Conservation (phyloP, 1,140 invertebrate species). For the Heterodera carotae region DNA sequence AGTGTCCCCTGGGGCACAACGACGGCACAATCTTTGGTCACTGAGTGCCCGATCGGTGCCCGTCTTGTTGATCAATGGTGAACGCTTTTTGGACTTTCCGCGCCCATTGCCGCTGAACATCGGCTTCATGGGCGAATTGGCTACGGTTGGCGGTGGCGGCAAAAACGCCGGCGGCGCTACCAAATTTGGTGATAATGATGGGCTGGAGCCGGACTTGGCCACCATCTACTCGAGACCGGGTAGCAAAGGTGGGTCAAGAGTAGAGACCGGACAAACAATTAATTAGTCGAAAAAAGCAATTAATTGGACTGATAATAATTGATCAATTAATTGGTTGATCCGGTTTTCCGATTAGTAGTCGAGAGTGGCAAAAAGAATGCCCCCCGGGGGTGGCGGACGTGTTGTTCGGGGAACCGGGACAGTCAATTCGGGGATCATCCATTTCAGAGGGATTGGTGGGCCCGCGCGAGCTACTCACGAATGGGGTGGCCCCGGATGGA, state of each 20-base stretch:
- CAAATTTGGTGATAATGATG: not conserved
- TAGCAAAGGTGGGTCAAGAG: slow-evolving; percentile 29
- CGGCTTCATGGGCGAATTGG: slow-evolving; percentile 61
- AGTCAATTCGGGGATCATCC: too few species aligned
- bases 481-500: too few species aligned
- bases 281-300: too few species aligned
- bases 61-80: slow-evolving; percentile 62
- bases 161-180: not conserved
- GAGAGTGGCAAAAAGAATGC: too few species aligned
- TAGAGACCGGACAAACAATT: too few species aligned
- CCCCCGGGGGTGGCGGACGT: too few species aligned
- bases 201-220: slow-evolving; percentile 9
- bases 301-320: too few species aligned
- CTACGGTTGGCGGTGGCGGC: slow-evolving; percentile 9
- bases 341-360: too few species aligned
- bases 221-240: slow-evolving; percentile 14
- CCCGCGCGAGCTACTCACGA: too few species aligned
- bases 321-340: too few species aligned
- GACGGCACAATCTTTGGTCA: slow-evolving; percentile 55
- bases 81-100: slow-evolving; percentile 64
- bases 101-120: slow-evolving; percentile 60
- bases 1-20: slow-evolving; percentile 14
- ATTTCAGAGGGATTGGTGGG: too few species aligned
- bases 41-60: slow-evolving; percentile 46
- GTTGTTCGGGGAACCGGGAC: too few species aligned